phyloP scores from a whole-genome alignment of 2,888 invertebrate genomes.

The Spilosoma lubricipeda region DNA sequence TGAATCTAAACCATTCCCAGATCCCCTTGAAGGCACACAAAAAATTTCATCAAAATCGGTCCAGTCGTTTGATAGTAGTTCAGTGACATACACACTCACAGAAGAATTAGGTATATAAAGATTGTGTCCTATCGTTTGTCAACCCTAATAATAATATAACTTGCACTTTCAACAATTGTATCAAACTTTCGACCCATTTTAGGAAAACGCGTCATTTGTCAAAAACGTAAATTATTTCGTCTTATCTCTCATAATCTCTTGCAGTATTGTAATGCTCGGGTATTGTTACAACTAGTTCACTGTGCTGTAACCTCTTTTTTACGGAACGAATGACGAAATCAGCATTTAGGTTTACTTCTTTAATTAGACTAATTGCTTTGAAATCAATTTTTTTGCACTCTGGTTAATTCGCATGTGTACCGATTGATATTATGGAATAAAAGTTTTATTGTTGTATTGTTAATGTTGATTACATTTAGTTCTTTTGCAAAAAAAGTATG shows the following conservation, averaged over 20 bases:
- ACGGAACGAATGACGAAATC: slow-evolving; percentile 41
- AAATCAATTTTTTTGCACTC: slow-evolving; percentile 38
- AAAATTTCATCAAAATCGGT: too few relatives aligned
- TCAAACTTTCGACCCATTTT: slow-evolving; percentile 41
- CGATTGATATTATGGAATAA: not conserved
- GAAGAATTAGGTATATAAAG: too few relatives aligned
- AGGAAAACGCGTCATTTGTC: slow-evolving; percentile 36
- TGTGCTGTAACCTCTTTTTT: slow-evolving; percentile 44
- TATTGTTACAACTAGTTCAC: slow-evolving; percentile 47
- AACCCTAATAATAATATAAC: slow-evolving; percentile 36
- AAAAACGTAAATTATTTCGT: slow-evolving; percentile 42
- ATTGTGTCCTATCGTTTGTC: slow-evolving; percentile 36
- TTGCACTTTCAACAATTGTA: slow-evolving; percentile 13
- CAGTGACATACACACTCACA: too few relatives aligned
- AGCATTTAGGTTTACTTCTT: slow-evolving; percentile 44
- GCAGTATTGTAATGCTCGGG: slow-evolving; percentile 46
- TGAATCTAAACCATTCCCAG: too few relatives aligned
- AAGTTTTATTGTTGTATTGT: not conserved
- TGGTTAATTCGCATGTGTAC: slow-evolving; percentile 10
- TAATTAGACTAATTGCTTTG: slow-evolving; percentile 46
- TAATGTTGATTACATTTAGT: not conserved
- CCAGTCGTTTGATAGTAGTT: too few relatives aligned
- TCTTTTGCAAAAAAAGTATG: too few relatives aligned
- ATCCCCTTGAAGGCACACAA: too few relatives aligned
- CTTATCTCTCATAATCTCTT: slow-evolving; percentile 47